Conservation (phyloP, 2,888 invertebrate genomes). For the Chloromyia formosa region DNA sequence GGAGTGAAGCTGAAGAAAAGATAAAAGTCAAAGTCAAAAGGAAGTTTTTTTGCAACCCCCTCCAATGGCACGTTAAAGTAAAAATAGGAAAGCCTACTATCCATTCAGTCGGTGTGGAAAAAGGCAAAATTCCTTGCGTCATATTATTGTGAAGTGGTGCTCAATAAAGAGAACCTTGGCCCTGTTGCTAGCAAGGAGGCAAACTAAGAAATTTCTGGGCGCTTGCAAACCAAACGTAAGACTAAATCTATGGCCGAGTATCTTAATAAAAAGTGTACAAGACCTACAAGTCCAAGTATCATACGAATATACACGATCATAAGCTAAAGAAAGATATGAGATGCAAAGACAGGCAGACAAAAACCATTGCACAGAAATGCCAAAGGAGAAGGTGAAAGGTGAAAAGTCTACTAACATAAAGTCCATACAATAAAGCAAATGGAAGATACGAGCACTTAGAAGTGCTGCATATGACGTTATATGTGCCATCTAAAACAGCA, state of each 20-base stretch:
- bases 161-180: not conserved
- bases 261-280: too few relatives aligned
- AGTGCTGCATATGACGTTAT: conserved; percentile 22
- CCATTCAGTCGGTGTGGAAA: too few relatives aligned
- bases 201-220: not conserved
- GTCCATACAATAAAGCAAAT: not conserved
- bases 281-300: too few relatives aligned
- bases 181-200: not conserved
- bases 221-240: not conserved
- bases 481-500: conserved; percentile 9
- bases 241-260: not conserved
- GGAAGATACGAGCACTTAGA: conserved; percentile 1
- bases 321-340: too few relatives aligned
- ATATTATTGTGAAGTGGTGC: not conserved
- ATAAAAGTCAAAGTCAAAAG: too few relatives aligned
- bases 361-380: too few relatives aligned
- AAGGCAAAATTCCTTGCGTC: conserved; percentile 6
- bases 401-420: not conserved
- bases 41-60: too few relatives aligned
- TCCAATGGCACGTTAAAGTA: too few relatives aligned
- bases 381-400: conserved; percentile 12
- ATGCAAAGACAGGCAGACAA: too few relatives aligned
- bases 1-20: too few relatives aligned
- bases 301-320: too few relatives aligned
- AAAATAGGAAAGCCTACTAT: too few relatives aligned